A percentile compares a stretch with the other conserved stretches of the same genome.
These are phyloP conservation scores for Drosophila serrata DNA, from an alignment of 1,140 invertebrate species.

Conservation along the genomic window DNA sequence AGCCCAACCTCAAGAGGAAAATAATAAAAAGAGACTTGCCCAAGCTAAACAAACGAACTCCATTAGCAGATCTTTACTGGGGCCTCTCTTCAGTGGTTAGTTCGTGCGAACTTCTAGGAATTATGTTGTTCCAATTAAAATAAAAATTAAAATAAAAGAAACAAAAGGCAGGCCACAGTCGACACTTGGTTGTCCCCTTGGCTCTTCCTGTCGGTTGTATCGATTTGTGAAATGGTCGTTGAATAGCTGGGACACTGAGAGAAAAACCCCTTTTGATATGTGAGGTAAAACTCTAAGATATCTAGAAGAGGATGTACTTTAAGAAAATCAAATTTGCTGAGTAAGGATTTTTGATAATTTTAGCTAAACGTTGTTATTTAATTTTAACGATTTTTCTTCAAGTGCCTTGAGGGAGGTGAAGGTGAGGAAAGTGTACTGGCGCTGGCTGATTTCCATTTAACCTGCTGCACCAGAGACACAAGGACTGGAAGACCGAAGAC, in stretches of 20 bases:
- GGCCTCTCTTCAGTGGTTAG: constrained; percentile 50
- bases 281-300: not conserved
- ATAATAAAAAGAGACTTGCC: constrained; percentile 10
- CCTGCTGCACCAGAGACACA: constrained; percentile 67
- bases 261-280: not conserved
- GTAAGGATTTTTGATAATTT: no score
- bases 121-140: constrained; percentile 85
- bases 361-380: not conserved
- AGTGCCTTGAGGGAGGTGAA: constrained; percentile 16
- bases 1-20: constrained; percentile 36
- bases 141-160: constrained; percentile 83
- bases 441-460: constrained; percentile 83
- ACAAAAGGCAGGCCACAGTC: constrained; percentile 46
- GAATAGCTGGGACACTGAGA: constrained; percentile 43
- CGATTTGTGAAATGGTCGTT: constrained; percentile 83
- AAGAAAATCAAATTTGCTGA: no score
- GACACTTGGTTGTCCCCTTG: constrained; percentile 61
- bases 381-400: not conserved
- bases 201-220: constrained; percentile 70
- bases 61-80: constrained; percentile 73
- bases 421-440: constrained; percentile 28
- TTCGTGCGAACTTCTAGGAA: constrained; percentile 84
- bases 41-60: constrained; percentile 73
- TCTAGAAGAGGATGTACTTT: no score
- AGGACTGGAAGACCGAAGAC: constrained; percentile 30